Percentiles rank a stretch among this genome's conserved stretches.
Conservation (phyloP, 2,797 vertebrate genomes). For the Arnoldichthys spilopterus region DNA sequence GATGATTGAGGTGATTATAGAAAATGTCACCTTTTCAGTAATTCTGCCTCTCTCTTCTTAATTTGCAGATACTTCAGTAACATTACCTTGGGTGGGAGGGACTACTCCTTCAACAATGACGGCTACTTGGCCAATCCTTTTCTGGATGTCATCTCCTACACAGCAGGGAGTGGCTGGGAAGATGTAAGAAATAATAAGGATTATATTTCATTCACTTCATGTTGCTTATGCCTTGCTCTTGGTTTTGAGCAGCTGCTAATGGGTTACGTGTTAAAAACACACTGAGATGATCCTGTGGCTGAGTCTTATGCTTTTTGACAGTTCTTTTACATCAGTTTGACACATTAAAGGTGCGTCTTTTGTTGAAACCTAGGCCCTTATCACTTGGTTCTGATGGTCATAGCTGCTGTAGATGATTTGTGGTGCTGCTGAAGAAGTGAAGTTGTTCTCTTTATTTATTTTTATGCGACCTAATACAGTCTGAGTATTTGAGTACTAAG, state of each 20-base stretch:
- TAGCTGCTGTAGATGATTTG: too few relatives aligned
- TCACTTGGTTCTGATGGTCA: too few relatives aligned
- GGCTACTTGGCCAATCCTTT: constrained; percentile 93
- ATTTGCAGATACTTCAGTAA: constrained; percentile 91
- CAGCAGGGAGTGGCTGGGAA: constrained; percentile 91
- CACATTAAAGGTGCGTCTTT: too few relatives aligned
- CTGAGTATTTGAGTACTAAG: too few relatives aligned
- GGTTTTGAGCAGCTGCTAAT: not conserved
- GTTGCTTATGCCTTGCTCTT: not conserved
- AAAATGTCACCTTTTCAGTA: constrained; percentile 39
- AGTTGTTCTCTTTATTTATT: too few relatives aligned
- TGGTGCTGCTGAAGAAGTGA: too few relatives aligned
- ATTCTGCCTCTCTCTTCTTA: not conserved
- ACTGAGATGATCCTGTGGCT: not conserved
- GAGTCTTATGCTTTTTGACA: not conserved
- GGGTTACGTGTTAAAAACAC: not conserved
- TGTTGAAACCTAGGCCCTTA: too few relatives aligned
- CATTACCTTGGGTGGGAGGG: constrained; percentile 90
- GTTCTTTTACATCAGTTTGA: not conserved
- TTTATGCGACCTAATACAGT: too few relatives aligned
- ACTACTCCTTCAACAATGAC: constrained; percentile 91
- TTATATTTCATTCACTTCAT: constrained; percentile 36
- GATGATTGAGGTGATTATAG: constrained; percentile 42
- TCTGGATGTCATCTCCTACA: constrained; percentile 93
- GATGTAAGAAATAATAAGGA: constrained; percentile 83